Evolutionary conservation across 2,797 vertebrate species (phyloP).

Genomic region (Chelon auratus): DNA sequence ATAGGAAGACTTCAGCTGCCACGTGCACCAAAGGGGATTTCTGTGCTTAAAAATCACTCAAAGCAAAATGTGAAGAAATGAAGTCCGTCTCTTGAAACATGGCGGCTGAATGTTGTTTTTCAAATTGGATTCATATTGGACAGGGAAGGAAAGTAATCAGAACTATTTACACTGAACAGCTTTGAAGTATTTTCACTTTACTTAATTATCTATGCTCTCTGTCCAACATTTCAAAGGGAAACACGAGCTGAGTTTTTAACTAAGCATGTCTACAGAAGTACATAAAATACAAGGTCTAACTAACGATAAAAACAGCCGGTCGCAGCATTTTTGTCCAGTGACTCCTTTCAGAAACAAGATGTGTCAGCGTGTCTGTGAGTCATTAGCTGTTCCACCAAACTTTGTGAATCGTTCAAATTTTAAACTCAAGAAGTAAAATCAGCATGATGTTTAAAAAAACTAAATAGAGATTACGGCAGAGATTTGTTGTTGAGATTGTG

Average conservation of each 20-base stretch:
- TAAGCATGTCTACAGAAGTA: too few species aligned
- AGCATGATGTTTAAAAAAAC: not conserved
- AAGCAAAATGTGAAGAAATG: not conserved
- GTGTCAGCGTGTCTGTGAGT: not conserved
- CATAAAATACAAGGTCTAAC: too few species aligned
- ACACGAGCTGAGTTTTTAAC: too few species aligned
- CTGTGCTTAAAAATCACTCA: conserved; percentile 19
- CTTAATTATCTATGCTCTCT: not conserved
- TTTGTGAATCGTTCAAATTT: not conserved
- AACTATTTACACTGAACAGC: not conserved
- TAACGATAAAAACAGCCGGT: not conserved
- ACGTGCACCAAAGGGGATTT: conserved; percentile 38
- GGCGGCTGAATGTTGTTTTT: not conserved
- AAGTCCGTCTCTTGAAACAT: not conserved
- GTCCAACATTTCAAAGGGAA: not conserved
- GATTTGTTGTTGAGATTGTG: too few species aligned
- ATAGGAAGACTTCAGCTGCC: conserved; percentile 51
- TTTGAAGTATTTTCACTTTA: not conserved
- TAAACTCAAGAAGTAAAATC: not conserved
- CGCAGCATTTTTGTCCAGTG: not conserved
- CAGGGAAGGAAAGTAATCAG: not conserved
- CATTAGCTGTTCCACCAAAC: not conserved
- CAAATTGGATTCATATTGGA: not conserved
- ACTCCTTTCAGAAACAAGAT: not conserved
- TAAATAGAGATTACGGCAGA: not conserved